A percentile compares a stretch with the other conserved stretches of the same genome.
Conservation (phyloP, 2,113 vertebrate genomes). For the Oxygymnocypris stewartii region DNA sequence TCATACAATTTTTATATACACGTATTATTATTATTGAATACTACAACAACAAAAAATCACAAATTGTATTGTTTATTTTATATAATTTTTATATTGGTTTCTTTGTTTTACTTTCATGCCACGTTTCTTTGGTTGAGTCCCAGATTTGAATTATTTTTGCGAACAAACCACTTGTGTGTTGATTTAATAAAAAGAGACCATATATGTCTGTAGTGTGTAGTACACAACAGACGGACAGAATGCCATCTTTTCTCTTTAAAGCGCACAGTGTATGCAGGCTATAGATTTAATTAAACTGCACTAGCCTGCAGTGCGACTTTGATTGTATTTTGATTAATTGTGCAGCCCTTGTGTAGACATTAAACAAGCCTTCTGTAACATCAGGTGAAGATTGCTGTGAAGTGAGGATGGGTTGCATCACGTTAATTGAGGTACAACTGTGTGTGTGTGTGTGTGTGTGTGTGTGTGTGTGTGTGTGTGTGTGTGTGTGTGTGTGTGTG, state of each 20-base stretch:
- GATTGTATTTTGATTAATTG: neutral
- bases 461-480: neutral
- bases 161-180: neutral
- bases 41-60: neutral
- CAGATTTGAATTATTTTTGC: neutral
- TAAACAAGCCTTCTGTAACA: slow-evolving; percentile 53
- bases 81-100: neutral
- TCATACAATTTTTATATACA: too few species aligned
- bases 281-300: neutral
- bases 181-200: neutral
- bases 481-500: slow-evolving; percentile 27
- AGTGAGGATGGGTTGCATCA: slow-evolving; percentile 57
- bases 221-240: neutral
- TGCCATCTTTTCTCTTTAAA: neutral
- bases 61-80: neutral
- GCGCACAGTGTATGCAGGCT: neutral
- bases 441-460: slow-evolving; percentile 26
- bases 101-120: neutral
- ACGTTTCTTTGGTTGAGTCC: neutral
- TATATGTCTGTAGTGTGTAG: neutral
- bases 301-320: neutral
- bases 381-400: slow-evolving; percentile 55
- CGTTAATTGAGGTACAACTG: slow-evolving; percentile 29
- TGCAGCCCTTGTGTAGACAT: neutral
- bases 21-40: neutral